Percentiles rank a stretch among this genome's conserved stretches.
Evolutionary conservation across 2,113 vertebrate species (phyloP).

Genomic region (Ictalurus punctatus): DNA sequence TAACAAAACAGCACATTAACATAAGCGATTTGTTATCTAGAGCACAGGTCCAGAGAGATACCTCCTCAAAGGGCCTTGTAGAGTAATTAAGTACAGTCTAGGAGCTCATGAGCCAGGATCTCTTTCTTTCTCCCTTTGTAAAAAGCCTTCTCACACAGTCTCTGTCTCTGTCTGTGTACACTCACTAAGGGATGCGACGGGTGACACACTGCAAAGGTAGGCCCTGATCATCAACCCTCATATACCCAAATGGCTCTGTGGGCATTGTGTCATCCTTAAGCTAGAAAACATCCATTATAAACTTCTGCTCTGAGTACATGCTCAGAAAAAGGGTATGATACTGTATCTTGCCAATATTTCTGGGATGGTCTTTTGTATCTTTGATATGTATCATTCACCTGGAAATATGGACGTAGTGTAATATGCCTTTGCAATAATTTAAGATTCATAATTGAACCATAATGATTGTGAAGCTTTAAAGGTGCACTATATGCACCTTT

Average conservation of each 20-base stretch:
- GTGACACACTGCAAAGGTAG: conserved; percentile 99
- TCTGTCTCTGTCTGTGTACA: conserved; percentile 89
- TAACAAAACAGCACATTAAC: conserved; percentile 33
- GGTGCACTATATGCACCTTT: not conserved
- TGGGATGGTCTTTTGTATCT: not conserved
- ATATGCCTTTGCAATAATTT: not conserved
- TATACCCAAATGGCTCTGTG: conserved; percentile 67
- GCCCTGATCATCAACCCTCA: conserved; percentile 70
- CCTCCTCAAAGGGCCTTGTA: conserved; percentile 21
- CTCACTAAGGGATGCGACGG: conserved; percentile 93
- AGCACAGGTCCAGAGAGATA: conserved; percentile 20
- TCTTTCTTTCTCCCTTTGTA: conserved; percentile 78
- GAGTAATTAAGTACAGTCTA: conserved; percentile 38
- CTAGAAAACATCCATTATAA: not conserved
- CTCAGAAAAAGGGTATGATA: not conserved
- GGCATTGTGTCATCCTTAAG: conserved; percentile 46
- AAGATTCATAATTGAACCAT: not conserved
- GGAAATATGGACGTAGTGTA: not conserved
- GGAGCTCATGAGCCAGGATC: conserved; percentile 51
- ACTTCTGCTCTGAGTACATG: not conserved
- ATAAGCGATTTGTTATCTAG: conserved; percentile 35
- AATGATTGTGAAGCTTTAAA: not conserved
- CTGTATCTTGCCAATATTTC: too few relatives aligned
- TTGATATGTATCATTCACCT: not conserved
- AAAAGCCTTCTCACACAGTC: conserved; percentile 46